phyloP scores from a whole-genome alignment of 2,888 invertebrate species.

The Arge pagana region DNA sequence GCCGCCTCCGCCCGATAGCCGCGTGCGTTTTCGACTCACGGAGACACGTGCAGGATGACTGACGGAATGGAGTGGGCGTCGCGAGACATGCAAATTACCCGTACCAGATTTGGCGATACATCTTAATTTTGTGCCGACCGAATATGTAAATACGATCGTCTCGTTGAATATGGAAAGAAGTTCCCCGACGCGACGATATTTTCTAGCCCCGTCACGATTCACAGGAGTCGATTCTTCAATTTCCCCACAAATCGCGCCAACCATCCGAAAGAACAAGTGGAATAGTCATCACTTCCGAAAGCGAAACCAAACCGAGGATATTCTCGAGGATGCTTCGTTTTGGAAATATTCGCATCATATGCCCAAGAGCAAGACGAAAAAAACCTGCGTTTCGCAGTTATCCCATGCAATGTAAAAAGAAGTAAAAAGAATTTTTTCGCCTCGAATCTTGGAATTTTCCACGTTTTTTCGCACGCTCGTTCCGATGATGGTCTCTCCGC shows the following conservation, averaged over 20 bases:
- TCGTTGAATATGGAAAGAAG: neutral
- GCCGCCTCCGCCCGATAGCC: neutral
- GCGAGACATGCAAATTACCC: constrained; percentile 55
- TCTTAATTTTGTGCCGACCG: constrained; percentile 52
- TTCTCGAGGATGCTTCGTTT: too few relatives aligned
- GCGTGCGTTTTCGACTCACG: neutral
- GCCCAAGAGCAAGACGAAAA: too few relatives aligned
- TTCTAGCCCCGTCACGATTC: constrained; percentile 2
- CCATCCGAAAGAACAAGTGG: too few relatives aligned
- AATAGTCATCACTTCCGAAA: too few relatives aligned
- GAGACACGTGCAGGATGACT: neutral
- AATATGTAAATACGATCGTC: too few relatives aligned
- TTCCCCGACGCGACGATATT: neutral
- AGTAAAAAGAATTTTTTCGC: constrained; percentile 1
- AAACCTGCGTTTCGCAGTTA: too few relatives aligned
- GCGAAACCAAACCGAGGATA: too few relatives aligned
- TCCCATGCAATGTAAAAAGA: too few relatives aligned
- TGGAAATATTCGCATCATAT: too few relatives aligned
- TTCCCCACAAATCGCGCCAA: too few relatives aligned
- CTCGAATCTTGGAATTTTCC: neutral
- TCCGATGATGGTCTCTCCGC: constrained; percentile 12
- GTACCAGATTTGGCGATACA: constrained; percentile 56
- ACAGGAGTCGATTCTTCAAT: too few relatives aligned
- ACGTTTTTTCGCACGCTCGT: neutral
- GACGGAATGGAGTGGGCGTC: constrained; percentile 53